A percentile compares a stretch with the other conserved stretches of the same genome.
phyloP scores from a whole-genome alignment of 2,888 invertebrate genomes.

The Tortrix viridana region DNA sequence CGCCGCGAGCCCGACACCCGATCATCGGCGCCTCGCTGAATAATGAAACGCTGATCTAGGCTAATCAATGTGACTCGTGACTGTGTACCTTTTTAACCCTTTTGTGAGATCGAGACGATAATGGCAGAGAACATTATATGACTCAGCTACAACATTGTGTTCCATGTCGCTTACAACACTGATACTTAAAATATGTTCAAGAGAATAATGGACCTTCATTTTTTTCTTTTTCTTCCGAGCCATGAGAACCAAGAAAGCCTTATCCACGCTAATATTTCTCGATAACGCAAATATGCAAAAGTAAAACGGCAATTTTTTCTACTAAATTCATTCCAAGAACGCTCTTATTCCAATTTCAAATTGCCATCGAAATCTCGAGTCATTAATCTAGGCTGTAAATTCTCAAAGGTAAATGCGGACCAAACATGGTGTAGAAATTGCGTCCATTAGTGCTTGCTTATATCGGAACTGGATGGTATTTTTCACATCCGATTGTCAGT shows the following conservation, averaged over 20 bases:
- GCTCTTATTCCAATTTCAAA: conserved; percentile 24
- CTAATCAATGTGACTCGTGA: conserved; percentile 63
- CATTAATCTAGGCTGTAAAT: conserved; percentile 31
- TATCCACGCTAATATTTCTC: conserved; percentile 11
- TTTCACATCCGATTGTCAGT: conserved; percentile 50
- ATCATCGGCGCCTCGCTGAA: conserved; percentile 73
- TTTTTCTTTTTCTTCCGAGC: not conserved
- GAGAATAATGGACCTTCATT: conserved; percentile 10
- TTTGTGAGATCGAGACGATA: conserved; percentile 43
- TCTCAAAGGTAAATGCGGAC: conserved; percentile 25
- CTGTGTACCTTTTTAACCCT: conserved; percentile 51
- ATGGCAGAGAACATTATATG: conserved; percentile 18
- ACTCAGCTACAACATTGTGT: conserved; percentile 13
- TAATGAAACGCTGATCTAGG: conserved; percentile 67
- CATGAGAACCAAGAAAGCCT: conserved; percentile 23
- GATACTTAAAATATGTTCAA: not conserved
- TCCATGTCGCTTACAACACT: conserved; percentile 17
- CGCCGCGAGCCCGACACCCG: conserved; percentile 58
- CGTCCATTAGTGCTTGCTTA: conserved; percentile 34
- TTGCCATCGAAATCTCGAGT: conserved; percentile 28
- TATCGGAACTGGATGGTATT: conserved; percentile 44
- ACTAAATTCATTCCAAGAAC: conserved; percentile 15
- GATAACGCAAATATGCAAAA: conserved; percentile 11
- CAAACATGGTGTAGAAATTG: conserved; percentile 31
- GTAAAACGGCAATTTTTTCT: not conserved